Base-by-base conservation (phyloP, 2,113 vertebrate genomes). In the Canis aureus region DNA sequence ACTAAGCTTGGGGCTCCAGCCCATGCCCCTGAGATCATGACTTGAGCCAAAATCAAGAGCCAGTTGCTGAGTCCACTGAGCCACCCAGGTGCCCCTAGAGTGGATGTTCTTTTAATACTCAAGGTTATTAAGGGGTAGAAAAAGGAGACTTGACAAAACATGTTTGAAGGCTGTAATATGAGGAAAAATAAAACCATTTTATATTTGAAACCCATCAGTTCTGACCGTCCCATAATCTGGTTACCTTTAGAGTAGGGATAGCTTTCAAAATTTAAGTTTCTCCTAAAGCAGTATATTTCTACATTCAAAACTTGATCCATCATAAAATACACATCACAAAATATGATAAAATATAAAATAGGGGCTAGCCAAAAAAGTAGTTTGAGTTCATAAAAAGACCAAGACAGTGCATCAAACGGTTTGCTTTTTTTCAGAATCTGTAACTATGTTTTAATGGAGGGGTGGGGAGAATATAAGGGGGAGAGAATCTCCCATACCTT, bases 81-180 rank as follows among this genome's bases (percentile, higher is more conserved):
- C 67, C 67, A 69, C 66, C 66, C 66, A n/a, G 67, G 8, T 1
- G 16, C 32, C 67, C 62, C n/a, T 15, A 23, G 23, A 89, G 51
- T 59, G 29, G 3, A 76, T 51, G 27, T 76, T 69, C n/a, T 2
- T 2, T 67, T 67, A 67, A 67, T 67, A 67, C 11, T 32, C 29
- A 53, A 59, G 5, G 25, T 38, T 84, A 51, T 76, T 76, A 27
- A 94, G 43, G 25, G 9, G 19, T 11, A 83, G 35, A 69, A 80
- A 84, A 57, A 19, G 2, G 5, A 74, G 25, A 0, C 3, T 60
- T 80, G 79, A 81, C 43, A 82, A 69, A 92, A 7, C 32, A 51
- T 88, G 53, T 60, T 74, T 84, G 53, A 81, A 96, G 57, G 13
- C n/a, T 83, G 8, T 87, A 86, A 66, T 78, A 81, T 35, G 22